Conservation (phyloP, 2,797 vertebrate genomes). For the Hypotaenidia okinawae region DNA sequence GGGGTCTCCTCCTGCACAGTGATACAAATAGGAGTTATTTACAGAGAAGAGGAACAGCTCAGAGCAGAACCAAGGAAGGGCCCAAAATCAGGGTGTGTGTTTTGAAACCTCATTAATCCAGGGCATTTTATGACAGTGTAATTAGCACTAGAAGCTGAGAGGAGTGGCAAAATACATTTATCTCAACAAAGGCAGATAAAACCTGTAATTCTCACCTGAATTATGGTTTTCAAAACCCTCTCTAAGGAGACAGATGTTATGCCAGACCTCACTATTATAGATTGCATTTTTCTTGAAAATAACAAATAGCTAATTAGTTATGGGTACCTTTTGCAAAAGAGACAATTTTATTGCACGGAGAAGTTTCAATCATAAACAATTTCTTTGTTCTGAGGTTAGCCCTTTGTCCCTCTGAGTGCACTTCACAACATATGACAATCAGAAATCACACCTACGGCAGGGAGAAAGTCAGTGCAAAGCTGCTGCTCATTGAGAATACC, state of each 20-base stretch:
- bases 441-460: not conserved
- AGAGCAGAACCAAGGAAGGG: not conserved
- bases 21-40: not conserved
- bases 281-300: constrained; percentile 42
- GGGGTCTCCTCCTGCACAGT: not conserved
- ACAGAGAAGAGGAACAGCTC: not conserved
- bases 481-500: not conserved
- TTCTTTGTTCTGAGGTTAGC: not conserved
- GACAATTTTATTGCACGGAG: not conserved
- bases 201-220: constrained; percentile 50
- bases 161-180: constrained; percentile 62
- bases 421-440: not conserved
- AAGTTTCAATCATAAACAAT: not conserved
- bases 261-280: constrained; percentile 12
- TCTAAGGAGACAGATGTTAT: constrained; percentile 36
- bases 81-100: not conserved
- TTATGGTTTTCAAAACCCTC: constrained; percentile 41
- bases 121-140: constrained; percentile 27
- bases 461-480: not conserved
- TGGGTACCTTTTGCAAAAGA: constrained; percentile 3
- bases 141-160: constrained; percentile 52
- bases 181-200: constrained; percentile 29
- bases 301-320: constrained; percentile 58
- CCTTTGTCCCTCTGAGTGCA: not conserved
- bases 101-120: constrained; percentile 52